Base-by-base conservation (phyloP, 30 jellyfish, hydroid and myxozoan species). In the Chironex yamaguchii region DNA sequence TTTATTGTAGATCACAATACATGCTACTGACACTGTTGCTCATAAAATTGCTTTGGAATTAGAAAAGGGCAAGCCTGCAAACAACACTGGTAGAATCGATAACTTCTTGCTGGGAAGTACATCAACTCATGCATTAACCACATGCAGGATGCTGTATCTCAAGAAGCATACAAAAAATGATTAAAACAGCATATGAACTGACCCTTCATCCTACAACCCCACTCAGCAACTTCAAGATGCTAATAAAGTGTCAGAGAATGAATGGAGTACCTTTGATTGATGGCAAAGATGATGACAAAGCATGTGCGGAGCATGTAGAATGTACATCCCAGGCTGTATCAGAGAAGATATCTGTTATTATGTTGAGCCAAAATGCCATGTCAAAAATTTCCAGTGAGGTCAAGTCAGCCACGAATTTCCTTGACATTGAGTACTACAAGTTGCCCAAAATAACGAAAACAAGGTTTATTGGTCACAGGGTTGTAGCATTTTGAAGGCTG, bases 181-280 rank as follows among this genome's bases (percentile, higher is more conserved):
- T n/a, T n/a, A 26, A 76, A 13, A 26, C 28, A 14, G 91, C 89
- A 32, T 81, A 64, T 36, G 76, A 63, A 26, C 76, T 81, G 51
- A 87, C 91, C 12, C 78, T 32, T 0, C 88, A 64, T 29, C 91
- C 91, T 20, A 81, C 91, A 2, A 62, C n/a, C n/a, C n/a, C n/a
- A n/a, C n/a, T n/a, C n/a, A n/a, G 20, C 3, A 48, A 63, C 31
- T 81, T 81, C 52, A 81, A 66, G 30, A 36, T 36, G 12, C 29
- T 81, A 6, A 67, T 81, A n/a, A n/a, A n/a, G n/a, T 29, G 58
- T 23, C 91, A 81, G 29, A 17, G 89, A 13, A 64, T 11, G 36
- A 81, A 65, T 42, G 91, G 91, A 17, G 89, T 64, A 9, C 0
- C 34, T n/a, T 65, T 81, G 20, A 58, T 78, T 9, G 75, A 32